Evolutionary conservation across 2,113 vertebrate species (phyloP).

Genomic region (Ameiurus melas): DNA sequence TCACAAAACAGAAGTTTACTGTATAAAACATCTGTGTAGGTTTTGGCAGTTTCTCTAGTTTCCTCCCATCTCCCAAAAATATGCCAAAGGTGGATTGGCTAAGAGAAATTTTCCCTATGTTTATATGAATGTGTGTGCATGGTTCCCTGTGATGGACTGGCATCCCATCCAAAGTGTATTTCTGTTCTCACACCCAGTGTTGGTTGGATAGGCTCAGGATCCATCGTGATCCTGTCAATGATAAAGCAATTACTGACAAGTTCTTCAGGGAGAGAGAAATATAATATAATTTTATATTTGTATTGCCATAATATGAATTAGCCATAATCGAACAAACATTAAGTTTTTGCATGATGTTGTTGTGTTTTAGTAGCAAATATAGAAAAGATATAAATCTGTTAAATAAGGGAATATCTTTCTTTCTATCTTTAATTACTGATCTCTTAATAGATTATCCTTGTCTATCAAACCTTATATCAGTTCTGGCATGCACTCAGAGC

Average conservation of each 20-base stretch:
- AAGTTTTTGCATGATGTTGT: neutral
- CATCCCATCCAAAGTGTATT: neutral
- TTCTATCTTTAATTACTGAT: neutral
- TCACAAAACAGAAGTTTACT: neutral
- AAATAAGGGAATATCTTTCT: neutral
- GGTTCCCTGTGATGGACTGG: neutral
- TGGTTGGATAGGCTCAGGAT: neutral
- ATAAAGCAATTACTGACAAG: neutral
- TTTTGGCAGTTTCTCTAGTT: neutral
- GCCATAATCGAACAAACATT: too few relatives aligned
- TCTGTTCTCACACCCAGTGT: neutral
- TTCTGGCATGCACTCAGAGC: constrained; percentile 45
- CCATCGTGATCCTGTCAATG: neutral
- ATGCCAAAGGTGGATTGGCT: neutral
- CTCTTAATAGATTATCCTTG: neutral
- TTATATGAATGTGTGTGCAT: neutral
- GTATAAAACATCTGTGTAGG: neutral
- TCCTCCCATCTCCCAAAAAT: neutral
- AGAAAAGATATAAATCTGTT: neutral
- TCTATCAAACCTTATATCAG: constrained; percentile 17
- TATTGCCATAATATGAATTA: too few relatives aligned
- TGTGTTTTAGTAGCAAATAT: neutral
- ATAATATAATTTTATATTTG: neutral
- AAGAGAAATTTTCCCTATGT: neutral
- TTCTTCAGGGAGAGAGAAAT: neutral